phyloP scores from a whole-genome alignment of 2,797 vertebrate genomes.

The Karalla daura region DNA sequence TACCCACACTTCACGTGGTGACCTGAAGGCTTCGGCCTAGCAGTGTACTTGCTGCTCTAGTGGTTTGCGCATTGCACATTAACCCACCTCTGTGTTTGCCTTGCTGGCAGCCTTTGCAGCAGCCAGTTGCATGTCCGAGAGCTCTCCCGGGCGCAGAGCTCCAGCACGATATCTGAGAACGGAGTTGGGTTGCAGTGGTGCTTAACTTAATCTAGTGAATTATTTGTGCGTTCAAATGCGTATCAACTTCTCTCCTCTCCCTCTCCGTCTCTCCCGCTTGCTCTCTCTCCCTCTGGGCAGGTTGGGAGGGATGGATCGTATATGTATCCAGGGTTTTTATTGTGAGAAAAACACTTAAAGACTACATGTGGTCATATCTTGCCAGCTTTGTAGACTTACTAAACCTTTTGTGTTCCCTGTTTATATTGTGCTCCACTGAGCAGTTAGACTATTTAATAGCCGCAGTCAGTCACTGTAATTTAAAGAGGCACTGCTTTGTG shows the following conservation, averaged over 20 bases:
- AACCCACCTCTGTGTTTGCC: slow-evolving; percentile 52
- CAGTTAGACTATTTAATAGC: neutral
- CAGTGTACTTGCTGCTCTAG: slow-evolving; percentile 22
- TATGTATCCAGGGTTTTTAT: neutral
- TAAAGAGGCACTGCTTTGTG: neutral
- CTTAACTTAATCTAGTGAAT: slow-evolving; percentile 69
- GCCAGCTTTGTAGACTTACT: neutral
- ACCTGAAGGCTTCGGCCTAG: slow-evolving; percentile 16
- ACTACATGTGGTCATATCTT: neutral
- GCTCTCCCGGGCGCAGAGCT: neutral
- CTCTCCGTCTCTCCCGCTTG: too few species aligned
- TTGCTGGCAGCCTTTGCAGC: slow-evolving; percentile 23
- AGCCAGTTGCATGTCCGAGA: slow-evolving; percentile 5
- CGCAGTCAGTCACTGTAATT: too few species aligned
- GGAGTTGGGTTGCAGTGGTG: slow-evolving; percentile 44
- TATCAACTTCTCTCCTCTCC: slow-evolving; percentile 52
- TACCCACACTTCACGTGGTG: slow-evolving; percentile 44
- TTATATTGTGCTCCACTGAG: neutral
- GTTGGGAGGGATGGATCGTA: slow-evolving; percentile 22
- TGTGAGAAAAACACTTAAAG: neutral
- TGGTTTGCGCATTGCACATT: slow-evolving; percentile 32
- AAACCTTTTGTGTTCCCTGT: too few species aligned
- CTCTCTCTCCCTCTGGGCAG: neutral
- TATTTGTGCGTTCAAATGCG: slow-evolving; percentile 66
- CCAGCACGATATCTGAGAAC: slow-evolving; percentile 60